A percentile compares a stretch with the other conserved stretches of the same genome.
These are phyloP conservation scores for Lepetodrilus schrolli DNA, from an alignment of 2,888 invertebrate species.

Conservation along the genomic window DNA sequence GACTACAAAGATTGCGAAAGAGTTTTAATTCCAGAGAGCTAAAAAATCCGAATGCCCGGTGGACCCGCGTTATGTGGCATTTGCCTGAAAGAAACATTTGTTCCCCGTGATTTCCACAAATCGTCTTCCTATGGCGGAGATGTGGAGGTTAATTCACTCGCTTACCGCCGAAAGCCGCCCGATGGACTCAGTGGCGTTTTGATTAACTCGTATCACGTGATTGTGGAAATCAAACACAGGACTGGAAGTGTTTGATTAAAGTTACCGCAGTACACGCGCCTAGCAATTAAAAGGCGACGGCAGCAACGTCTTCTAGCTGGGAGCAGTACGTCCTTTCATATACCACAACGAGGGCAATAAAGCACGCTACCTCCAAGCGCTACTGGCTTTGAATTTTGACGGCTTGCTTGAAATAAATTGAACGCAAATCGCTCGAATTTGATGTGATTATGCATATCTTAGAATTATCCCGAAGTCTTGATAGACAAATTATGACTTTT, in stretches of 20 bases:
- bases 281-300: constrained; percentile 20
- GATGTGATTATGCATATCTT: constrained; percentile 36
- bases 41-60: not conserved
- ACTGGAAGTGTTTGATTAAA: constrained; percentile 27
- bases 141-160: constrained; percentile 18
- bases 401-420: constrained; percentile 32
- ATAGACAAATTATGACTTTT: constrained; percentile 24
- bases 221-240: constrained; percentile 38
- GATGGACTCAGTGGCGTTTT: constrained; percentile 32
- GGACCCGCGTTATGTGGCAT: constrained; percentile 12
- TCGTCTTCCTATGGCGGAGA: constrained; percentile 10
- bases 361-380: not conserved
- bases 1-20: constrained; percentile 22
- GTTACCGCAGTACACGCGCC: constrained; percentile 21
- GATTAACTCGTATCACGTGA: constrained; percentile 42
- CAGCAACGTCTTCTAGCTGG: constrained; percentile 7
- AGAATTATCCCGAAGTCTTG: constrained; percentile 26
- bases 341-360: constrained; percentile 29
- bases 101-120: constrained; percentile 24
- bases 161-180: constrained; percentile 18
- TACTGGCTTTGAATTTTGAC: constrained; percentile 28
- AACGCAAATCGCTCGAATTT: constrained; percentile 29
- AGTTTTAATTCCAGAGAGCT: constrained; percentile 16
- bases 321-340: constrained; percentile 5
- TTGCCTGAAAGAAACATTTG: constrained; percentile 23